Base-by-base conservation (phyloP, 2,797 vertebrate genomes). In the Pagetopsis macropterus region DNA sequence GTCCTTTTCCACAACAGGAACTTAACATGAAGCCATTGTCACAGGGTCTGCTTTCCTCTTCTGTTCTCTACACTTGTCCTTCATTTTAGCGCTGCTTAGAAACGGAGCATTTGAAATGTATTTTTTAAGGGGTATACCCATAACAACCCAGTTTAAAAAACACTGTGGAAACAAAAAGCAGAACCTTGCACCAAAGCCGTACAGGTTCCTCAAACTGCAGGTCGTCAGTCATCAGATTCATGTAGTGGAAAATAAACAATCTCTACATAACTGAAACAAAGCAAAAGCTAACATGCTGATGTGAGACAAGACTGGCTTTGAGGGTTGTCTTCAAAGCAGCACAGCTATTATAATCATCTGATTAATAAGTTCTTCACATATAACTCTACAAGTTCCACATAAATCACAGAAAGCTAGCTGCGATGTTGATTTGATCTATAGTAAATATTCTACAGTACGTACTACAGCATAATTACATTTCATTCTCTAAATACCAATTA, bases 361-460 rank as follows among this genome's bases (percentile, higher is more conserved):
- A 75, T 71, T 33, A 81, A 83, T 75, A 70, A 52, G n/a, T 58
- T 78, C 8, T 44, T 60, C 23, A 72, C 73, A 64, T 37, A 13
- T 27, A 69, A 45, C 43, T 74, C 31, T 45, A 60, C 50, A 19
- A 48, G 37, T 50, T 70, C 17, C 11, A 70, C 7, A 4, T 41
- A 0, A 50, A 50, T 57, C 59, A 71, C 70, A 65, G 79, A 31
- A 17, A 27, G 40, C 59, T 8, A 44, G 12, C 65, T 48, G 74
- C 52, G 64, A 68, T 50, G 16, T 33, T 23, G 5, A 61, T 50
- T 50, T 37, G 55, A 63, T 73, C 63, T 79, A 80, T 59, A 84
- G 69, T 48, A 54, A 66, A 78, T 64, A 70, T n/a, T 65, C 17
- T n/a, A 80, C 63, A 76, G 63, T 64, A 67, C 68, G 43, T 12